Evolutionary conservation across 2,888 invertebrate genomes (phyloP).

Genomic region (Ophioninae sp.): DNA sequence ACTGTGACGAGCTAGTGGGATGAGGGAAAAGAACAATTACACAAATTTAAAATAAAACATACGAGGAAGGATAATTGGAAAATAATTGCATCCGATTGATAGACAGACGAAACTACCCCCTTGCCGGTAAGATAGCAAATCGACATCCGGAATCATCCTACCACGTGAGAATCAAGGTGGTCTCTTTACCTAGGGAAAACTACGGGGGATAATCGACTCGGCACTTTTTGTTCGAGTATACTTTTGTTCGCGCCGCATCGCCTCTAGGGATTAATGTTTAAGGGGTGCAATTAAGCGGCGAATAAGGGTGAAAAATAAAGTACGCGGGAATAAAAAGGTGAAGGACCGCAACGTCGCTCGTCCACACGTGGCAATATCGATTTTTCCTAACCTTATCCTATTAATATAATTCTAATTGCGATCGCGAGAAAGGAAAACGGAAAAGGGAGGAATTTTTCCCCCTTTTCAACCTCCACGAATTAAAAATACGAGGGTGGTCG

Average conservation of each 20-base stretch:
- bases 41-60: slow-evolving; percentile 19
- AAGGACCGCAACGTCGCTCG: slow-evolving; percentile 6
- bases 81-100: slow-evolving; percentile 45
- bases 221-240: slow-evolving; percentile 9
- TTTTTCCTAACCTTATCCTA: slow-evolving; percentile 63
- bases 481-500: neutral
- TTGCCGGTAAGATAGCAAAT: slow-evolving; percentile 16
- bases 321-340: slow-evolving; percentile 30
- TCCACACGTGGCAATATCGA: slow-evolving; percentile 51
- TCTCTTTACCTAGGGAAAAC: slow-evolving; percentile 12
- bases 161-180: neutral
- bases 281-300: slow-evolving; percentile 71
- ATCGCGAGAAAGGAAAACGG: slow-evolving; percentile 71
- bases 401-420: slow-evolving; percentile 77
- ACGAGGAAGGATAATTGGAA: slow-evolving; percentile 50
- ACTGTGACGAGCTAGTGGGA: neutral
- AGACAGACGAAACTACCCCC: slow-evolving; percentile 7
- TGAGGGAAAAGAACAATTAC: slow-evolving; percentile 18
- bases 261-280: slow-evolving; percentile 69
- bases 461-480: neutral
- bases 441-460: slow-evolving; percentile 50
- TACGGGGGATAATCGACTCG: slow-evolving; percentile 38
- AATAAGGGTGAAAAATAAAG: slow-evolving; percentile 37
- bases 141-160: neutral
- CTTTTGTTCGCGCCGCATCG: slow-evolving; percentile 23